Base-by-base conservation (phyloP, 2,888 invertebrate species). In the Plagodis dolabraria region DNA sequence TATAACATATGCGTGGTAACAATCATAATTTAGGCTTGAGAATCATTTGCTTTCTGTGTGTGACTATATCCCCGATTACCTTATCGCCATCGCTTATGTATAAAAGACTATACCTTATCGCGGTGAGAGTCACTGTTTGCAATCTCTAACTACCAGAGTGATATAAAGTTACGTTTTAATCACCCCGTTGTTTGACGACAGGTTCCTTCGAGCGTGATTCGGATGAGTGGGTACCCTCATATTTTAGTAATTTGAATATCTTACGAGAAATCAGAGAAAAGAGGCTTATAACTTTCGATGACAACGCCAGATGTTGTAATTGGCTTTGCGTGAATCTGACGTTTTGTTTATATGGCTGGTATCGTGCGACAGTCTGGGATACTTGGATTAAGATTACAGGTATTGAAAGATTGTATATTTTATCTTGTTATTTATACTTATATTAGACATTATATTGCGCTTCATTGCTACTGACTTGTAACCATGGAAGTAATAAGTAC, bases 81-180 rank as follows among this genome's bases (percentile, higher is more conserved):
- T 5, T 46, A 6, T 38, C 76, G 73, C 77, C 67, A 9, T 11
- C 51, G 65, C 68, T 56, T 47, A 60, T 65, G 49, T 8, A 52
- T 57, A 40, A 33, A 7, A 48, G 34, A 5, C 47, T 22, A 7
- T 53, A 9, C 58, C 50, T 61, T 51, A 58, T 12, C 47, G 35
- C 54, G 52, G 55, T 55, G 47, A 68, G 58, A 67, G 67, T 58
- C 72, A 67, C 60, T 80, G 75, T 82, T 81, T 78, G 71, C 75
- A 65, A 65, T 71, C 69, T 70, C 71, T 62, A 47, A 73, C 71
- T 72, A 74, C 65, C 66, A 62, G 64, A 67, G 63, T 67, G 75
- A 77, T 82, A 70, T 84, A 74, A 77, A 72, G 82, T 83, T 82
- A 77, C 83, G 68, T 80, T 81, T 75, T 82, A 81, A 82, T 80